Base-by-base conservation (phyloP, 1,140 invertebrate species). In the Halesus radiatus region DNA sequence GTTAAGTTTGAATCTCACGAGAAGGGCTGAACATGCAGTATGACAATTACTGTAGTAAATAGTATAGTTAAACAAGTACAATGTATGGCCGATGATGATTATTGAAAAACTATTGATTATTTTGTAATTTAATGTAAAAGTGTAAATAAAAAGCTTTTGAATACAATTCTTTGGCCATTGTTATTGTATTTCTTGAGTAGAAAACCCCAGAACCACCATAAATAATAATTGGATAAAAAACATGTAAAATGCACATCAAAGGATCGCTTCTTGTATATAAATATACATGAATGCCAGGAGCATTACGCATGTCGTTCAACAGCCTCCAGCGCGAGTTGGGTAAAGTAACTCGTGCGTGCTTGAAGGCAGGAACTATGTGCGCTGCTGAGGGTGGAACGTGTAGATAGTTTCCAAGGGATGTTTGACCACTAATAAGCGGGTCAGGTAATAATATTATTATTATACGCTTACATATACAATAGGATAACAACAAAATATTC, bases 401-500 rank as follows among this genome's bases (percentile, higher is more conserved):
- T 68, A 20, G 22, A 60, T 26, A 15, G n/a, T 56, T 56, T 20
- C 54, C 54, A 22, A 56, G 54, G 62, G 26, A 23, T n/a, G 22
- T 29, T 23, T 45, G 16, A 68, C 29, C 29, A 68, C 32, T 37
- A 18, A 37, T 3, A 45, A 37, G 64, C 18, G 29, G 50, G 64
- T 45, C 18, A 68, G 64, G 20, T 29, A 26, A 18, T 52, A 18
- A 13, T 18, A 45, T 45, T 45, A 45, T 45, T 20, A n/a, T n/a
- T n/a, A n/a, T n/a, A 70, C 22, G 66, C 37, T 70, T 72, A 72
- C 68, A 72, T 60, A 75, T 76, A 72, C 50, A 72, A 72, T 72
- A 76, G 77, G 72, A 74, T 75, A 56, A 75, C 54, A 75, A 75
- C 72, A 37, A 56, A 37, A 75, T 32, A 75, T 75, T 56, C 7